Percentiles rank a stretch among this genome's conserved stretches.
These are phyloP conservation scores for Dermochelys coriacea DNA, from an alignment of 2,797 vertebrate genomes.

Conservation along the genomic window DNA sequence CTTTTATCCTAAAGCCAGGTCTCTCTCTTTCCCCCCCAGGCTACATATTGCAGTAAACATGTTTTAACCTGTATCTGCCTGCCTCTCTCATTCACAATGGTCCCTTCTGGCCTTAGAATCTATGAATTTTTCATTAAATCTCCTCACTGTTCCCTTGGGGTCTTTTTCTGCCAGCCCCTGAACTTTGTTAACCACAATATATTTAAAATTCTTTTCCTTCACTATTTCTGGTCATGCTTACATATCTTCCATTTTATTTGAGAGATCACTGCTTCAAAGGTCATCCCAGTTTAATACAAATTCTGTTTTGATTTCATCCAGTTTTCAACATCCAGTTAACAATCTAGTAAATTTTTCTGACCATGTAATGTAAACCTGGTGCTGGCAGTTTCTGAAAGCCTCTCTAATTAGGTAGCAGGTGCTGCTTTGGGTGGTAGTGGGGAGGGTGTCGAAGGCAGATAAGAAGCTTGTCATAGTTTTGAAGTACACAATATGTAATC, in stretches of 20 bases:
- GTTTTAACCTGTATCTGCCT: background rate
- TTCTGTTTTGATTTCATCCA: slow-evolving; percentile 38
- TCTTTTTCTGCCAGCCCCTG: background rate
- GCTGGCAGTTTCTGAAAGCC: slow-evolving; percentile 3
- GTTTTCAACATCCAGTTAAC: slow-evolving; percentile 48
- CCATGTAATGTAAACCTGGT: background rate
- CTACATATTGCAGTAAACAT: background rate
- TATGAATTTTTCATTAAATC: accelerated
- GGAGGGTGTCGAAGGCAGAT: background rate
- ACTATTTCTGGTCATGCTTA: background rate
- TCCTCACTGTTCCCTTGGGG: background rate
- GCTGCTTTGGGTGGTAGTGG: background rate
- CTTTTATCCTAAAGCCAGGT: background rate
- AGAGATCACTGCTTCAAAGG: slow-evolving; percentile 6
- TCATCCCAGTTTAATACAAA: slow-evolving; percentile 23
- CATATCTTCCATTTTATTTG: background rate
- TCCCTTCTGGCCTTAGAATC: too few species aligned
- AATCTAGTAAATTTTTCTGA: slow-evolving; percentile 8
- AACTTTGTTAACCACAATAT: background rate
- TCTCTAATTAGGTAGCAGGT: slow-evolving; percentile 47
- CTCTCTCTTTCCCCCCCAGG: background rate
- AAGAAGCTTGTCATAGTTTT: background rate
- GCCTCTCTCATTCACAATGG: background rate
- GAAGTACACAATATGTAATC: background rate
- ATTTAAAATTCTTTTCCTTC: slow-evolving; percentile 1